A percentile compares a stretch with the other conserved stretches of the same genome.
These are phyloP conservation scores for Drosophila sucinea DNA, from an alignment of 1,140 invertebrate genomes.

Conservation along the genomic window DNA sequence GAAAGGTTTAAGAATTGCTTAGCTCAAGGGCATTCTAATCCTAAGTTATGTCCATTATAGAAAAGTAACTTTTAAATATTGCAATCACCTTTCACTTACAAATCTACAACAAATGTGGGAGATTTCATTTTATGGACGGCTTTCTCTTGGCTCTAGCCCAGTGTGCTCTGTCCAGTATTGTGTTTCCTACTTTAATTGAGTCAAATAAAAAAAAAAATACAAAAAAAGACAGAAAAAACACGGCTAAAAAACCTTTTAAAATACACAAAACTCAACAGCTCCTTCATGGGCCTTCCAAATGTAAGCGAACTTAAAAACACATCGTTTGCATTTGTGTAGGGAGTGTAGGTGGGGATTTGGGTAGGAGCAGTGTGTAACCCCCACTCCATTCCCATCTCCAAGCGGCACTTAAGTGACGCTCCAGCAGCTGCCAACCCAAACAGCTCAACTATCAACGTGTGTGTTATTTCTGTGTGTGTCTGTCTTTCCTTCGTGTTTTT, in stretches of 20 bases:
- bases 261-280: constrained; percentile 56
- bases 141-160: constrained; percentile 10
- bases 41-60: too few species aligned
- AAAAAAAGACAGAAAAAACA: constrained; percentile 38
- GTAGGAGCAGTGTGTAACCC: neutral
- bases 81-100: neutral
- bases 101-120: neutral
- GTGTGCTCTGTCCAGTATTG: constrained; percentile 3
- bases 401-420: constrained; percentile 77
- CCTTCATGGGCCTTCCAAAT: constrained; percentile 70
- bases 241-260: constrained; percentile 26
- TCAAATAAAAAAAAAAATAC: constrained; percentile 28
- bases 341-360: neutral
- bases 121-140: neutral
- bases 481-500: constrained; percentile 32
- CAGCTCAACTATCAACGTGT: constrained; percentile 67
- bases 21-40: too few species aligned
- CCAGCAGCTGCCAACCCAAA: constrained; percentile 54
- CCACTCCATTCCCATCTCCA: constrained; percentile 26
- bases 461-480: constrained; percentile 39
- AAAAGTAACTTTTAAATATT: too few species aligned
- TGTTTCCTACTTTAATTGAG: constrained; percentile 47
- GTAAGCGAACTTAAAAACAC: constrained; percentile 81
- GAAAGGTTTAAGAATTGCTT: too few species aligned
- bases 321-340: constrained; percentile 71